Evolutionary conservation across 2,888 invertebrate genomes (phyloP).

Genomic region (Acronicta leporina): DNA sequence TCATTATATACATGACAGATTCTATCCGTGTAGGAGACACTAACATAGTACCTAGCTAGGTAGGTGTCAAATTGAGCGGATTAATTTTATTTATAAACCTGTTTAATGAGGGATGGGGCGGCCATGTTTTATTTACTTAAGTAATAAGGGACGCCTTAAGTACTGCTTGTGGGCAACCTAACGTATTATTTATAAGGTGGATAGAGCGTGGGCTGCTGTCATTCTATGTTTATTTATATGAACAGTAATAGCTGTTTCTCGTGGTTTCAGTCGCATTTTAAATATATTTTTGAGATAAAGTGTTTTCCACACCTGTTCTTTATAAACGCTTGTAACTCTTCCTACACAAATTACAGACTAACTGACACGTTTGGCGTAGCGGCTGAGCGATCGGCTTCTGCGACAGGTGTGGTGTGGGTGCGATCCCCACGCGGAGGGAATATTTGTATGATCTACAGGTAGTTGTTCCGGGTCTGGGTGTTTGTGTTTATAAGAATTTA

Average conservation of each 20-base stretch:
- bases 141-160: conserved; percentile 44
- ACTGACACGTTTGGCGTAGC: too few relatives aligned
- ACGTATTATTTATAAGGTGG: conserved; percentile 36
- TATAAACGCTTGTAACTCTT: too few relatives aligned
- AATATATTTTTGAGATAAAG: too few relatives aligned
- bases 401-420: too few relatives aligned
- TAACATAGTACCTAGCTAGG: conserved; percentile 38
- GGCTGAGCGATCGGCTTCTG: too few relatives aligned
- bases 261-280: too few relatives aligned
- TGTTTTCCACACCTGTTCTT: too few relatives aligned
- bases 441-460: too few relatives aligned
- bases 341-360: too few relatives aligned
- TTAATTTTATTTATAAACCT: conserved; percentile 49
- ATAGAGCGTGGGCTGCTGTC: conserved; percentile 14
- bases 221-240: conserved; percentile 35
- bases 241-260: neutral
- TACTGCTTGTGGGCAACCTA: conserved; percentile 32
- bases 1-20: neutral
- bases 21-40: conserved; percentile 31
- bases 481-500: too few relatives aligned
- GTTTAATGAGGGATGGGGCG: neutral
- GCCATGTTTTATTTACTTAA: conserved; percentile 25
- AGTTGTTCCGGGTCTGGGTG: too few relatives aligned
- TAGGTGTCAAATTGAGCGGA: conserved; percentile 37
- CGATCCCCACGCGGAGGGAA: too few relatives aligned